Evolutionary conservation across 2,888 invertebrate genomes (phyloP).

Genomic region (Himalopsyche tibetana): DNA sequence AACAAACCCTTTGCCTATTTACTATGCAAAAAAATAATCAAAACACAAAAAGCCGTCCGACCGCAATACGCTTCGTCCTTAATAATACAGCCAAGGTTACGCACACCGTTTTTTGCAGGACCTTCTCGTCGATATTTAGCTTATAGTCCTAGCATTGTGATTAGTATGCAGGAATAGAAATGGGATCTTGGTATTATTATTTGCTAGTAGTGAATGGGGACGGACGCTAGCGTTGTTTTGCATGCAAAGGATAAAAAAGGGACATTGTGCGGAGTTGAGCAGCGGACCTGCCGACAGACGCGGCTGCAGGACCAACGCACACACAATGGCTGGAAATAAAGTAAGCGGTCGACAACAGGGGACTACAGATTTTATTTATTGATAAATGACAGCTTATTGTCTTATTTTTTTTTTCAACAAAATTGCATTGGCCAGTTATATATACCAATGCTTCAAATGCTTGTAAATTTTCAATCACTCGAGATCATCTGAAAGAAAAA

Average conservation of each 20-base stretch:
- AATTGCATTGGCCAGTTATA: too few relatives aligned
- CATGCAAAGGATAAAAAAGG: not conserved
- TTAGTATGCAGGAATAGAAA: constrained; percentile 58
- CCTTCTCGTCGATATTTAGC: not conserved
- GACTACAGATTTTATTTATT: not conserved
- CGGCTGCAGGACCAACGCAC: constrained; percentile 17
- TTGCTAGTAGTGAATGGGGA: not conserved
- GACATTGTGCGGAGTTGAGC: constrained; percentile 12
- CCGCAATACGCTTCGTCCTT: not conserved
- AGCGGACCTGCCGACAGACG: constrained; percentile 30
- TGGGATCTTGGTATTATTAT: constrained; percentile 8
- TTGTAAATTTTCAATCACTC: too few relatives aligned
- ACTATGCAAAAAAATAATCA: constrained; percentile 19
- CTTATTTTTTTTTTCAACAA: too few relatives aligned
- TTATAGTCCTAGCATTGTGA: constrained; percentile 15
- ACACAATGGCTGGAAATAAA: constrained; percentile 44
- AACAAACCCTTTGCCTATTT: constrained; percentile 8
- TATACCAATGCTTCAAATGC: too few relatives aligned
- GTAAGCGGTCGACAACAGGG: not conserved
- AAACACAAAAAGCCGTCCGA: not conserved
- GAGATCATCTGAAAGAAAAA: too few relatives aligned
- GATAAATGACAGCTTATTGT: too few relatives aligned
- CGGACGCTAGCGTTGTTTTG: not conserved
- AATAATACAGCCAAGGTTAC: not conserved
- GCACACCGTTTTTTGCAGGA: not conserved